phyloP scores from a whole-genome alignment of 1,140 invertebrate genomes.

The Cydia pomonella region DNA sequence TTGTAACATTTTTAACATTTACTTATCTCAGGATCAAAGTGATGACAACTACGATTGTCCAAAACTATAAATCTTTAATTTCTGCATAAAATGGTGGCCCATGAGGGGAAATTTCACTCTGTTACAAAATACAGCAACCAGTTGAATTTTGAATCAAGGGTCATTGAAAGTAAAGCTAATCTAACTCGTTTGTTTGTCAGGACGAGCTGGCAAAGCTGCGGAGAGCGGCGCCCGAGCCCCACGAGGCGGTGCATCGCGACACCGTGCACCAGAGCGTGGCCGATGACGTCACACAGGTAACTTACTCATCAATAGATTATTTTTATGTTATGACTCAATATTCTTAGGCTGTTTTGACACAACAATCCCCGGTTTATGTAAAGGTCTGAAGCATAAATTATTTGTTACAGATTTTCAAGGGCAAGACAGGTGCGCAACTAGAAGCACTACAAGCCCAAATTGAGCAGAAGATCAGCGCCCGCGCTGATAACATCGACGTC shows the following conservation, averaged over 20 bases:
- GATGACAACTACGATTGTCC: too few relatives aligned
- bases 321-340: too few relatives aligned
- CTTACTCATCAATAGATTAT: not conserved
- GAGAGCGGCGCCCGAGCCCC: slow-evolving; percentile 86
- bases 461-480: slow-evolving; percentile 91
- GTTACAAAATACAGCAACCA: too few relatives aligned
- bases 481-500: slow-evolving; percentile 95
- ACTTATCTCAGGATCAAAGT: too few relatives aligned
- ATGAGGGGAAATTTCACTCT: too few relatives aligned
- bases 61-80: too few relatives aligned
- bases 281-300: slow-evolving; percentile 89
- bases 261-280: slow-evolving; percentile 97
- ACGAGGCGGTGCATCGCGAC: slow-evolving; percentile 84
- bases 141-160: too few relatives aligned
- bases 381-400: not conserved
- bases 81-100: too few relatives aligned
- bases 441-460: slow-evolving; percentile 92
- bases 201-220: slow-evolving; percentile 95
- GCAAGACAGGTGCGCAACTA: slow-evolving; percentile 94
- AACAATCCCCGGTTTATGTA: too few relatives aligned
- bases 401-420: slow-evolving; percentile 89
- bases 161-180: too few relatives aligned
- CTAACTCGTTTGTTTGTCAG: slow-evolving; percentile 30
- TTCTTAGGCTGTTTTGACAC: too few relatives aligned
- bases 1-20: too few relatives aligned